phyloP scores from a whole-genome alignment of 2,797 vertebrate species.

The Artibeus jamaicensis region DNA sequence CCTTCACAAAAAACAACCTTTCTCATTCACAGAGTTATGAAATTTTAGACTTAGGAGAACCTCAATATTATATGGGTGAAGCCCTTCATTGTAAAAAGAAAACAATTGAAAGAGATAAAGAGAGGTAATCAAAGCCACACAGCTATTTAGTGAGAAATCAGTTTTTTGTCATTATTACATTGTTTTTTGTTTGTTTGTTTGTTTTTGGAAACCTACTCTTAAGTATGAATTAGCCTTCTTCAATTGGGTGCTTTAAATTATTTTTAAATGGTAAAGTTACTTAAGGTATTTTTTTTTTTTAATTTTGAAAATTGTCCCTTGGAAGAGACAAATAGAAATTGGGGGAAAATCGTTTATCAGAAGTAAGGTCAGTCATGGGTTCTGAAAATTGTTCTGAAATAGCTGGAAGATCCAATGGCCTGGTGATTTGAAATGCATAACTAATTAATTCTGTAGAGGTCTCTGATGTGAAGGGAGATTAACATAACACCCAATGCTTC shows the following conservation, averaged over 20 bases:
- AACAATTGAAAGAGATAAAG: background rate
- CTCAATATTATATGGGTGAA: background rate
- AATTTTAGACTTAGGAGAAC: background rate
- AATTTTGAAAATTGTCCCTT: background rate
- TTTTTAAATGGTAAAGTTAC: background rate
- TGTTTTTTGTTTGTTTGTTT: background rate
- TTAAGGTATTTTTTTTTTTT: background rate
- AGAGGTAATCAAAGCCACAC: background rate
- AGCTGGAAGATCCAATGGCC: background rate
- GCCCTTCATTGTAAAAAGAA: background rate
- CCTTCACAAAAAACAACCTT: background rate
- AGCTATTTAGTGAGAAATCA: background rate
- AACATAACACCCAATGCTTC: background rate
- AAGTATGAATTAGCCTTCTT: background rate
- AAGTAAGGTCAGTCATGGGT: rapidly evolving
- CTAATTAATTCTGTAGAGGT: rapidly evolving
- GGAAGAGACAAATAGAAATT: background rate
- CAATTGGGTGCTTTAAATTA: background rate
- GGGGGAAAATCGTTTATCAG: background rate
- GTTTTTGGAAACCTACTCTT: background rate
- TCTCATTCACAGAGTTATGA: background rate
- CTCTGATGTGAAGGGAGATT: background rate
- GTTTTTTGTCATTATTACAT: background rate
- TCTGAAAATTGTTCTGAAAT: background rate
- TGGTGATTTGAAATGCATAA: background rate